Conservation (phyloP, 2,113 vertebrate species). For the Eulemur rufifrons region DNA sequence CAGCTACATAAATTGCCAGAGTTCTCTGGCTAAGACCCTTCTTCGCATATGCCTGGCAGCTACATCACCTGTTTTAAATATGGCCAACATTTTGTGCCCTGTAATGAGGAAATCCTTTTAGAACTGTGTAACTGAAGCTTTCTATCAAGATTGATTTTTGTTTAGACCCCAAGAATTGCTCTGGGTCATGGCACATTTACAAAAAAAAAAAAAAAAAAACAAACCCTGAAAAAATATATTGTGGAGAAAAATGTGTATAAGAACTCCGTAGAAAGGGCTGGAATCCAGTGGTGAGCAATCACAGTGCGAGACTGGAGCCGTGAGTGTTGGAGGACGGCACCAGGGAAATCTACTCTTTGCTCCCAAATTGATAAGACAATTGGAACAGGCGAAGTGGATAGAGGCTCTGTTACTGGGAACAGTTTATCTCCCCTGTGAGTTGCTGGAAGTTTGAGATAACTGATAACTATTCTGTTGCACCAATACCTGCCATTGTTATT, state of each 20-base stretch:
- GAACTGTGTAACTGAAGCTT: neutral
- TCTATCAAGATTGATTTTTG: neutral
- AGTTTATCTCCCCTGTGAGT: neutral
- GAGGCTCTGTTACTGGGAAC: neutral
- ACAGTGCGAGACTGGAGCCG: neutral
- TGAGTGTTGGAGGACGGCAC: neutral
- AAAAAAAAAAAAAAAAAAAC: neutral
- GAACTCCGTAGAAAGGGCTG: neutral
- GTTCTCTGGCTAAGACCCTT: neutral
- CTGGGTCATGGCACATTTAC: neutral
- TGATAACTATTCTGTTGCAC: neutral
- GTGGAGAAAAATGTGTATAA: neutral
- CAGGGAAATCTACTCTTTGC: neutral
- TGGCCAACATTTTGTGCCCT: neutral
- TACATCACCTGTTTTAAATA: neutral
- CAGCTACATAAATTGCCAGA: neutral
- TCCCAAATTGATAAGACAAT: neutral
- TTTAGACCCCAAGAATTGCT: neutral
- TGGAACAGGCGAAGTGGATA: neutral
- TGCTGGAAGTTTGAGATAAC: neutral
- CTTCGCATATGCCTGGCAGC: neutral
- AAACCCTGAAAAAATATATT: neutral
- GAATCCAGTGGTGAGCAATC: neutral
- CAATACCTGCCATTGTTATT: neutral
- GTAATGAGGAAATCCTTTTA: neutral